These are phyloP conservation scores for Mimas tiliae DNA, from an alignment of 2,888 invertebrate genomes.

Conservation along the genomic window DNA sequence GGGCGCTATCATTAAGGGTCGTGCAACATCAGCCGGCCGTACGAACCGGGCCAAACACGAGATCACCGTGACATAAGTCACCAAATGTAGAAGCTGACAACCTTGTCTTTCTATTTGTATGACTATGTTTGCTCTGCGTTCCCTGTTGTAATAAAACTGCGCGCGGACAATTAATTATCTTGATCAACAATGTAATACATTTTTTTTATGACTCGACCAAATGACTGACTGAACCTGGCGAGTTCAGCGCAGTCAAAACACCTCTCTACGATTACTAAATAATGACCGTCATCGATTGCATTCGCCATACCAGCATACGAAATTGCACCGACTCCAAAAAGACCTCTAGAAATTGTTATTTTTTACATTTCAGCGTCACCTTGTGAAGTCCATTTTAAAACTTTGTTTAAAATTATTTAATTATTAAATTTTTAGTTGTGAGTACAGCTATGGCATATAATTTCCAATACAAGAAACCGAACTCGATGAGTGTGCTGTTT, in stretches of 20 bases:
- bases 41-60: conserved; percentile 54
- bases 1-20: conserved; percentile 56
- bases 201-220: not conserved
- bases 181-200: conserved; percentile 37
- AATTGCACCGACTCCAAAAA: not conserved
- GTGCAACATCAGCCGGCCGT: conserved; percentile 47
- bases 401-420: no score
- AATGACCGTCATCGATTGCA: not conserved
- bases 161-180: conserved; percentile 54
- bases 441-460: no score
- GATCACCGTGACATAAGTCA: conserved; percentile 79
- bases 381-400: no score
- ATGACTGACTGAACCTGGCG: not conserved
- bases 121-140: conserved; percentile 55
- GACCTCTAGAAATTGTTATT: no score
- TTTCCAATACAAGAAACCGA: no score
- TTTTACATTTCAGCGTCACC: no score
- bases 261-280: not conserved
- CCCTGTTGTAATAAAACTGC: conserved; percentile 52
- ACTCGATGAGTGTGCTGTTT: no score
- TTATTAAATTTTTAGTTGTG: no score
- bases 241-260: not conserved
- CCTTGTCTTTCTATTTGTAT: conserved; percentile 77
- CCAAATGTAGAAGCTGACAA: conserved; percentile 79
- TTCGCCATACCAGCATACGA: not conserved